phyloP scores from a whole-genome alignment of 2,888 invertebrate species.

The Stramonita haemastoma region DNA sequence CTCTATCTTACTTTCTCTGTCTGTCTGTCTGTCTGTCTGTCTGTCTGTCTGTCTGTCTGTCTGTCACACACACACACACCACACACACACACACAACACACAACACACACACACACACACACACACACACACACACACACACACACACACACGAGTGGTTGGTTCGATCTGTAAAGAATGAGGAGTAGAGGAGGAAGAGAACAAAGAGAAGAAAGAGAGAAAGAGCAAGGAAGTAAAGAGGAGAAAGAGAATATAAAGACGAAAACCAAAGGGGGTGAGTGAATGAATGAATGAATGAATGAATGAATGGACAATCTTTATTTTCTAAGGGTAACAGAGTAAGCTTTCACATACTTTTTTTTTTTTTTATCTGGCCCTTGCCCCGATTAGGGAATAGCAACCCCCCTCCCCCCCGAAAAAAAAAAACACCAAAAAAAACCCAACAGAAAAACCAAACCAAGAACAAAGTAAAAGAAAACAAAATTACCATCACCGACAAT shows the following conservation, averaged over 20 bases:
- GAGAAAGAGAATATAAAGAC: neutral
- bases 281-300: too few species aligned
- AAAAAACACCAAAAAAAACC: too few species aligned
- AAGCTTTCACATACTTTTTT: too few species aligned
- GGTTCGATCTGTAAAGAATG: too few species aligned
- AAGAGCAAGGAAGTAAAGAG: neutral
- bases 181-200: neutral
- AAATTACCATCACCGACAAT: too few species aligned
- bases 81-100: slow-evolving; percentile 5
- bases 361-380: too few species aligned
- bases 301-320: neutral
- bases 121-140: slow-evolving; percentile 21
- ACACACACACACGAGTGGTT: neutral
- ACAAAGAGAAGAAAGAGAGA: neutral
- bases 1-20: neutral
- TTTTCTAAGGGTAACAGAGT: too few species aligned
- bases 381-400: too few species aligned
- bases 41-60: slow-evolving; percentile 9
- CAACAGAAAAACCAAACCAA: too few species aligned
- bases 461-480: too few species aligned
- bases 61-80: neutral
- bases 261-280: neutral
- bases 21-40: neutral
- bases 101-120: neutral
- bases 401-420: too few species aligned